Conservation (phyloP, 2,113 vertebrate species). For the Microtus pennsylvanicus region DNA sequence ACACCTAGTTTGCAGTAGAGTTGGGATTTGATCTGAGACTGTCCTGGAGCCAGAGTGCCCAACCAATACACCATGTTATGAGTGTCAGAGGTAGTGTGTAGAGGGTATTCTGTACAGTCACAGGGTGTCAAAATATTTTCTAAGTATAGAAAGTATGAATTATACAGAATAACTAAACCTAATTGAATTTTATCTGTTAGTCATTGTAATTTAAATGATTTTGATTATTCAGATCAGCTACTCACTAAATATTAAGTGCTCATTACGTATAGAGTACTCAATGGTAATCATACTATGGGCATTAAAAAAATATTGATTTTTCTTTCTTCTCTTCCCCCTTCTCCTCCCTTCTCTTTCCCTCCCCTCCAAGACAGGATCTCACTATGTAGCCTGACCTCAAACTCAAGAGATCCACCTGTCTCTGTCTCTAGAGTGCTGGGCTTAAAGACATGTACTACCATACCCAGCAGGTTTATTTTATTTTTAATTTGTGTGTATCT, state of each 20-base stretch:
- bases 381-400: not conserved
- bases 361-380: not conserved
- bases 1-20: slow-evolving; percentile 25
- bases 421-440: not conserved
- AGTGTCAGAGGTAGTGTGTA: slow-evolving; percentile 49
- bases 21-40: slow-evolving; percentile 34
- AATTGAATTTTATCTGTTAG: slow-evolving; percentile 50
- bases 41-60: slow-evolving; percentile 21
- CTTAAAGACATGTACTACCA: not conserved
- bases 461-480: not conserved
- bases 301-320: not conserved
- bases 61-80: not conserved
- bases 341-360: not conserved
- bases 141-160: slow-evolving; percentile 31
- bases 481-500: not conserved
- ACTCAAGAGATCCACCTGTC: not conserved
- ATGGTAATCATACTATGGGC: not conserved
- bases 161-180: slow-evolving; percentile 32
- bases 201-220: slow-evolving; percentile 46
- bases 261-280: not conserved
- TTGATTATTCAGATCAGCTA: slow-evolving; percentile 43
- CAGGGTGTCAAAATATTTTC: slow-evolving; percentile 18
- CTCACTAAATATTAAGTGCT: not conserved
- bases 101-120: not conserved
- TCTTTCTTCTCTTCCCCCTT: no score